Evolutionary conservation across 2,113 vertebrate genomes (phyloP).

Genomic region (Prunella fulvescens): DNA sequence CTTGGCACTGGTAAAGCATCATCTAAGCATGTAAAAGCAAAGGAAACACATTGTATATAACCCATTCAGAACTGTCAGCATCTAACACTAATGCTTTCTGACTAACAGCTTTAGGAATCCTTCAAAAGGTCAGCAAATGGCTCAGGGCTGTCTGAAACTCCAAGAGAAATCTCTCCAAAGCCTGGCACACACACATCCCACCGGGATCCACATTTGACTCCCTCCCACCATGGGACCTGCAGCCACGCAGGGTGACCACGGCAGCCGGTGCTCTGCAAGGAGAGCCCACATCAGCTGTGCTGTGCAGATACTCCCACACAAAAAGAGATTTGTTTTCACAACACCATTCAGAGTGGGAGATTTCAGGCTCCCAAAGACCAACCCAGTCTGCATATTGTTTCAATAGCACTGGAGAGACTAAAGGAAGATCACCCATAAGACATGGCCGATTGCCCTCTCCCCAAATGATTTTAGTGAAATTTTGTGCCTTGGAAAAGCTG

Average conservation of each 20-base stretch:
- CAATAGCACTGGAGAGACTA: background rate
- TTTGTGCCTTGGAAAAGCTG: background rate
- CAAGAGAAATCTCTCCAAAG: background rate
- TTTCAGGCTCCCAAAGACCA: background rate
- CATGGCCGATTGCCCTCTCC: background rate
- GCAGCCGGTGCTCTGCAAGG: background rate
- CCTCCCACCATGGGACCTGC: background rate
- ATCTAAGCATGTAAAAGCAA: background rate
- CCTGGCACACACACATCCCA: background rate
- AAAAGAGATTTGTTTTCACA: background rate
- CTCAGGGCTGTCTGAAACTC: background rate
- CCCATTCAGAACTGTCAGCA: background rate
- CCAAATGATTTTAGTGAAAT: background rate
- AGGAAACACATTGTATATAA: background rate
- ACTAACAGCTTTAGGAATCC: background rate
- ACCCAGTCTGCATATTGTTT: background rate
- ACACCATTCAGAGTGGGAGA: background rate
- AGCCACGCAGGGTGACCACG: fast-evolving
- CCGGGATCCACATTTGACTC: background rate
- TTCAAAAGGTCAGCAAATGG: background rate
- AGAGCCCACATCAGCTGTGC: background rate
- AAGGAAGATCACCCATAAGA: background rate
- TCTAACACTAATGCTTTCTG: background rate
- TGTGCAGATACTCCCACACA: background rate
- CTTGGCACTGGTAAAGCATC: background rate